Evolutionary conservation across 2,888 invertebrate species (phyloP).

Genomic region (Conchocele bisecta): DNA sequence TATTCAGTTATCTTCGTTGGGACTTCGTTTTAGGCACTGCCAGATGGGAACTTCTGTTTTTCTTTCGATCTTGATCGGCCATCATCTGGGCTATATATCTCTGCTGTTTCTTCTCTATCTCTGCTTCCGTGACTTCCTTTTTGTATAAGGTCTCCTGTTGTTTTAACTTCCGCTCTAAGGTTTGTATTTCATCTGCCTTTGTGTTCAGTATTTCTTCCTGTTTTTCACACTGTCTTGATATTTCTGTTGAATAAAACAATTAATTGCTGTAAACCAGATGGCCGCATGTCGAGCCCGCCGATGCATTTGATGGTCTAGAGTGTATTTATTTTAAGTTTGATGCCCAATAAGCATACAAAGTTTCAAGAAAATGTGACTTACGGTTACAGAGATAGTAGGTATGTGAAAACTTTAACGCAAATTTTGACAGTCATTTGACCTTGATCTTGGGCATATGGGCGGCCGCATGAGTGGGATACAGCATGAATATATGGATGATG

Average conservation of each 20-base stretch:
- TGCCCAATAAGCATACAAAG: too few species aligned
- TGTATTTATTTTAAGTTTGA: too few species aligned
- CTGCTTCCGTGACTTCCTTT: conserved; percentile 63
- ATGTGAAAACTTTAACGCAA: too few species aligned
- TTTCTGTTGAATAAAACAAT: conserved; percentile 48
- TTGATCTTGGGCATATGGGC: too few species aligned
- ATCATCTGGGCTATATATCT: conserved; percentile 61
- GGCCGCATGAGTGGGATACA: too few species aligned
- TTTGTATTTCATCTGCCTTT: conserved; percentile 62
- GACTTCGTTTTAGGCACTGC: conserved; percentile 54
- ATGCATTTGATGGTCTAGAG: too few species aligned
- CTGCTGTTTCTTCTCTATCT: conserved; percentile 65
- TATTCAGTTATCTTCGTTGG: conserved; percentile 50
- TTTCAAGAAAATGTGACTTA: too few species aligned
- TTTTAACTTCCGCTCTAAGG: conserved; percentile 60
- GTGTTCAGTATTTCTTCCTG: conserved; percentile 62
- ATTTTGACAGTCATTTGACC: too few species aligned
- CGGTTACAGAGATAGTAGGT: too few species aligned
- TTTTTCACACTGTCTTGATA: conserved; percentile 57
- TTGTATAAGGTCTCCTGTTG: conserved; percentile 61
- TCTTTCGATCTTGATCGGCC: conserved; percentile 62
- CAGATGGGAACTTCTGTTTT: conserved; percentile 28
- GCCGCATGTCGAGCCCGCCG: too few species aligned
- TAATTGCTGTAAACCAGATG: too few species aligned
- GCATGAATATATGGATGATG: too few species aligned